These are phyloP conservation scores for Sternarchorhynchus goeldii DNA, from an alignment of 2,797 vertebrate species.

Conservation along the genomic window DNA sequence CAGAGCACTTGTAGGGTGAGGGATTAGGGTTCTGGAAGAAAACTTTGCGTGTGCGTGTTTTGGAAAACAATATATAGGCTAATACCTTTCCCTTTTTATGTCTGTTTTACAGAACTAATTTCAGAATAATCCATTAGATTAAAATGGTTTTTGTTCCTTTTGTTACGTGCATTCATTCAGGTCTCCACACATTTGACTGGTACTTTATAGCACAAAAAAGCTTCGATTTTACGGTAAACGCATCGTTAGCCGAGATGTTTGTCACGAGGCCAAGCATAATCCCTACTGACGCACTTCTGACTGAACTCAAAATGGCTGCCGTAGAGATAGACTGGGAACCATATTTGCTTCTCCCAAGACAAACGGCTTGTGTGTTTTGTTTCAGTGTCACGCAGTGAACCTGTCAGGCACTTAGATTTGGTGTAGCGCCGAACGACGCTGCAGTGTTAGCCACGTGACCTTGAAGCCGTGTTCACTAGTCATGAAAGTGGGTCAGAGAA, in stretches of 20 bases:
- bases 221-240: neutral
- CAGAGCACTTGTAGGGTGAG: too few relatives aligned
- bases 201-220: neutral
- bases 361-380: neutral
- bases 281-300: conserved; percentile 6
- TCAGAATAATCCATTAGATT: too few relatives aligned
- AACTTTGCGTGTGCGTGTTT: too few relatives aligned
- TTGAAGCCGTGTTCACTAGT: conserved; percentile 5
- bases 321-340: too few relatives aligned
- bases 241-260: conserved; percentile 1
- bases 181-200: too few relatives aligned
- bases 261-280: conserved; percentile 1
- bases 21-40: too few relatives aligned
- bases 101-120: too few relatives aligned
- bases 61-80: too few relatives aligned
- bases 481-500: conserved; percentile 54
- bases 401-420: neutral
- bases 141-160: too few relatives aligned
- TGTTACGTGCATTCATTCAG: too few relatives aligned
- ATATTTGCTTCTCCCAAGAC: neutral
- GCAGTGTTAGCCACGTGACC: neutral
- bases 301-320: conserved; percentile 6
- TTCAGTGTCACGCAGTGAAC: neutral
- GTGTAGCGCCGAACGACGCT: neutral
- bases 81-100: too few relatives aligned